Percentiles rank a stretch among this genome's conserved stretches.
phyloP scores from a whole-genome alignment of 2,888 invertebrate genomes.

The Andrena marginata region DNA sequence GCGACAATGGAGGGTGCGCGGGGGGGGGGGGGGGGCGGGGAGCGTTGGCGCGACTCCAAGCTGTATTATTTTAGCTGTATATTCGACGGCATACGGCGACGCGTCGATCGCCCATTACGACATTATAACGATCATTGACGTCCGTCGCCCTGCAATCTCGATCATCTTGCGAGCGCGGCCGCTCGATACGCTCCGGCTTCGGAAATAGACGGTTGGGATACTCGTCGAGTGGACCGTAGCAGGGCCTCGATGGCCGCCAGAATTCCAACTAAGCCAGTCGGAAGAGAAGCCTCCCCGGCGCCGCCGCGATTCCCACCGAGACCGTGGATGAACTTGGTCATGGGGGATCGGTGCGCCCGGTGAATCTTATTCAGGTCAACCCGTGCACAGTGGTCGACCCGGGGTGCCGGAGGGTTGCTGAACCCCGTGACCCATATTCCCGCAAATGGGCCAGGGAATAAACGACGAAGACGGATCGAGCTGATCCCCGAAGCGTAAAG shows the following conservation, averaged over 20 bases:
- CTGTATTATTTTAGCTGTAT: constrained; percentile 58
- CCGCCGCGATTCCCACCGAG: no score
- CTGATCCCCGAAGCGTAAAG: constrained; percentile 44
- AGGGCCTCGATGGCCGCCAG: neutral
- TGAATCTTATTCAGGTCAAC: constrained; percentile 66
- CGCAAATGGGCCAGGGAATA: constrained; percentile 78
- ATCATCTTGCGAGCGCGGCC: constrained; percentile 3
- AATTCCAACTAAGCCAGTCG: neutral
- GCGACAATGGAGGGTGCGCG: no score
- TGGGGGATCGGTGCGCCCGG: constrained; percentile 53
- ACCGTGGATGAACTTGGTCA: constrained; percentile 15
- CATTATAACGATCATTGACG: constrained; percentile 50
- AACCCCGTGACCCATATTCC: constrained; percentile 79
- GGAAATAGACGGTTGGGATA: constrained; percentile 5
- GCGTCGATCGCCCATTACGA: constrained; percentile 53
- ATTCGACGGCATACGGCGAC: constrained; percentile 35
- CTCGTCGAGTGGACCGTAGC: neutral
- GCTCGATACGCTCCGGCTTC: constrained; percentile 9
- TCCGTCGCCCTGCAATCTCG: constrained; percentile 15
- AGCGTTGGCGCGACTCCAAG: constrained; percentile 41
- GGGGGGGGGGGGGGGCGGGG: constrained; percentile 2
- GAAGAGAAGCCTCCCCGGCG: no score
- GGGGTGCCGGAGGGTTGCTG: constrained; percentile 75
- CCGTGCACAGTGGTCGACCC: constrained; percentile 58
- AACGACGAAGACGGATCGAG: constrained; percentile 72